Conservation (phyloP, 1,140 invertebrate species). For the Eufriesea mexicana region DNA sequence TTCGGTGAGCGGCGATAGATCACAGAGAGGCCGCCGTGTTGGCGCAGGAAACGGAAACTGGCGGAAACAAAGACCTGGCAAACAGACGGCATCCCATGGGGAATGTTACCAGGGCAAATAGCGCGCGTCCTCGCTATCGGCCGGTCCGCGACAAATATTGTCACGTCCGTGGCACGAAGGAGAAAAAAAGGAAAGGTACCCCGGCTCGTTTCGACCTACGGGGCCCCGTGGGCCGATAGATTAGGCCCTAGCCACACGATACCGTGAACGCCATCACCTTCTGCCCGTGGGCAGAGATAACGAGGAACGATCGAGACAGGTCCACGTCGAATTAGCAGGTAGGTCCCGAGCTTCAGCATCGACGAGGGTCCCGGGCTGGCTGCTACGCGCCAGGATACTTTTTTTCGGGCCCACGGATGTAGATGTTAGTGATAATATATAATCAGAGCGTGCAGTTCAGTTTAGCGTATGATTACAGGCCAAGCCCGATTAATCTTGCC, state of each 20-base stretch:
- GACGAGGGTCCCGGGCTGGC: conserved; percentile 27
- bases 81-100: conserved; percentile 72
- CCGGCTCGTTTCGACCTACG: conserved; percentile 49
- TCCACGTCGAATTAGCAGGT: conserved; percentile 66
- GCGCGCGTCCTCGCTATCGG: conserved; percentile 67
- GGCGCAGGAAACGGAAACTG: conserved; percentile 81
- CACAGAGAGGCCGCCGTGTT: conserved; percentile 77
- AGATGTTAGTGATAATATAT: conserved; percentile 50
- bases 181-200: conserved; percentile 21
- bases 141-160: conserved; percentile 74
- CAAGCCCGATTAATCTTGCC: conserved; percentile 18
- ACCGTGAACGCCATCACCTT: conserved; percentile 50
- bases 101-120: conserved; percentile 78
- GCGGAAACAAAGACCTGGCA: conserved; percentile 80
- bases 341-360: conserved; percentile 55
- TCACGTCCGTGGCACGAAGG: conserved; percentile 58
- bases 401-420: conserved; percentile 3
- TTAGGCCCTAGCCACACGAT: conserved; percentile 53
- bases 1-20: conserved; percentile 72
- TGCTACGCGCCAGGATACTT: background rate
- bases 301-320: conserved; percentile 60
- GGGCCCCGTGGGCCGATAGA: conserved; percentile 52
- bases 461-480: conserved; percentile 47
- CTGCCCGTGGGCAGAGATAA: conserved; percentile 53
- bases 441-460: conserved; percentile 33